A percentile compares a stretch with the other conserved stretches of the same genome.
phyloP scores from a whole-genome alignment of 2,797 vertebrate species.

The Ctenopoma kingsleyae region DNA sequence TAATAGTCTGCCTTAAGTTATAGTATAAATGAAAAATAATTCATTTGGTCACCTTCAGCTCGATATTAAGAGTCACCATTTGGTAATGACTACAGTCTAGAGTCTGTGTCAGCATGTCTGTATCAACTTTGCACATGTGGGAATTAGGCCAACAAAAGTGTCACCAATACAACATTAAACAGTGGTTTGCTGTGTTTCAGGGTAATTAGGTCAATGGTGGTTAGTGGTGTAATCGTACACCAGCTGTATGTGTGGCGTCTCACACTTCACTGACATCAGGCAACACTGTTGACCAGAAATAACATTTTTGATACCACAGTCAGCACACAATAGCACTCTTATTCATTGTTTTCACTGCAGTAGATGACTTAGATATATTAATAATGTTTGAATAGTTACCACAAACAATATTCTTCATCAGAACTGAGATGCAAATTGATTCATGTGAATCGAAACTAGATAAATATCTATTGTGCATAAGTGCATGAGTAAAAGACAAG shows the following conservation, averaged over 20 bases:
- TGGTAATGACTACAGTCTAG: constrained; percentile 2
- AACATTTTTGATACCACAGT: background rate
- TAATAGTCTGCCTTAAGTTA: background rate
- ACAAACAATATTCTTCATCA: no score
- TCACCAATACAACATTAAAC: constrained; percentile 18
- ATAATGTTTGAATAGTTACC: background rate
- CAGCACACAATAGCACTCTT: background rate
- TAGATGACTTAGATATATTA: background rate
- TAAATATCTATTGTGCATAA: background rate
- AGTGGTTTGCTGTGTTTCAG: constrained; percentile 40
- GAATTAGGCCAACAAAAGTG: constrained; percentile 15
- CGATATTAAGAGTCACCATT: background rate
- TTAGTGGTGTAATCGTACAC: constrained; percentile 65
- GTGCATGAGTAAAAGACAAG: no score
- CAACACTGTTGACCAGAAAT: constrained; percentile 24
- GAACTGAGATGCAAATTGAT: no score
- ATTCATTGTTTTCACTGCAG: background rate
- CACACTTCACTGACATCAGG: constrained; percentile 25
- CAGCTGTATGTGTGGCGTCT: constrained; percentile 13
- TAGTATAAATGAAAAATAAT: background rate
- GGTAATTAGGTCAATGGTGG: constrained; percentile 76
- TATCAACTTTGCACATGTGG: background rate
- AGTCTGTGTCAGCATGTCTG: constrained; percentile 13
- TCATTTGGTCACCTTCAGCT: background rate
- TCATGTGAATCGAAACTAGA: background rate